Evolutionary conservation across 2,888 invertebrate species (phyloP).

Genomic region (Drosophila sordidapex): DNA sequence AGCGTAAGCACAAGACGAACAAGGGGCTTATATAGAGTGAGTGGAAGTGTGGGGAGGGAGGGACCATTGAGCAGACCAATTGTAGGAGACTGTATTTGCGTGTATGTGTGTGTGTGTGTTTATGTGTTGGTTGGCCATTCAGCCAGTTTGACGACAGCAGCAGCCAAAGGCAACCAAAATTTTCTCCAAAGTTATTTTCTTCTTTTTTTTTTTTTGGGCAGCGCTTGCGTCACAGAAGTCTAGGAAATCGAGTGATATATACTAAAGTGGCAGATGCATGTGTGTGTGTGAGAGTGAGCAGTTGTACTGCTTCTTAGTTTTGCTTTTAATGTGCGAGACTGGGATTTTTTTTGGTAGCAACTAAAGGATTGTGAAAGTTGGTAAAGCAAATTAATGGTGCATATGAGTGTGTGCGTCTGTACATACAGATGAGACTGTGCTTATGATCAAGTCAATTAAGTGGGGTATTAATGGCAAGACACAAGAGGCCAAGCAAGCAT

Average conservation of each 20-base stretch:
- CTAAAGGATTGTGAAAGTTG: slow-evolving; percentile 55
- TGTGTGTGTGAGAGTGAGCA: slow-evolving; percentile 10
- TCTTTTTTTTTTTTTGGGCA: slow-evolving; percentile 38
- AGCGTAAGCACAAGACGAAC: slow-evolving; percentile 65
- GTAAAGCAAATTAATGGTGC: slow-evolving; percentile 50
- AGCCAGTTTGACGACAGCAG: slow-evolving; percentile 80
- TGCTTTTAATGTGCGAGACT: slow-evolving; percentile 51
- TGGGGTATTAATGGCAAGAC: slow-evolving; percentile 33
- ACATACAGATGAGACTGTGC: slow-evolving; percentile 4
- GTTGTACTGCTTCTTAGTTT: slow-evolving; percentile 45
- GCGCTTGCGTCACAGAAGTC: slow-evolving; percentile 66
- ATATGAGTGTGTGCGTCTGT: slow-evolving; percentile 8
- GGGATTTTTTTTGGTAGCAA: slow-evolving; percentile 35
- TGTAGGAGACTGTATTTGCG: slow-evolving; percentile 41
- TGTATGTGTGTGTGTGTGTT: slow-evolving; percentile 19
- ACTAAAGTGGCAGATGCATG: slow-evolving; percentile 39
- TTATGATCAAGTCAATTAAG: slow-evolving; percentile 56
- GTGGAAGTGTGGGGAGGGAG: not conserved
- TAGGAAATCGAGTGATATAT: slow-evolving; percentile 56
- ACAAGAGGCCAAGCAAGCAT: slow-evolving; percentile 33
- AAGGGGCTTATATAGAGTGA: not conserved
- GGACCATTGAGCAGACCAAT: slow-evolving; percentile 75
- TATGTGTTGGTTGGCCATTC: slow-evolving; percentile 62
- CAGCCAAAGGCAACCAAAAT: slow-evolving; percentile 55
- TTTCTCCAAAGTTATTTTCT: slow-evolving; percentile 15